Evolutionary conservation across 35 echinoderm and acorn worm genomes (phyloP).

Genomic region (Ptychodera flava): DNA sequence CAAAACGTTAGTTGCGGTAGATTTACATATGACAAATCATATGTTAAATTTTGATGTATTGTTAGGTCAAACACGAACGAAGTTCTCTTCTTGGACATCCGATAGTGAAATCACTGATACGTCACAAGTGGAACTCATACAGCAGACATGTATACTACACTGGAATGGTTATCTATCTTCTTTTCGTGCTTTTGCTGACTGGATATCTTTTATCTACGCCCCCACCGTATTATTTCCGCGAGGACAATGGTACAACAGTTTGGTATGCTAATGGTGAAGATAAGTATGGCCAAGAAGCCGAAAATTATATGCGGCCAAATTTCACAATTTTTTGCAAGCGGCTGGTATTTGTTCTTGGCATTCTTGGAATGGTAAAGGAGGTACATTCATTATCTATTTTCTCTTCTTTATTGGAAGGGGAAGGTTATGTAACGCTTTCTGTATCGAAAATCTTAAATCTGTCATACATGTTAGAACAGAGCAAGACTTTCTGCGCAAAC

Average conservation of each 20-base stretch:
- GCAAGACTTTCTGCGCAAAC: no score
- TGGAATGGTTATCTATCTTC: constrained; percentile 56
- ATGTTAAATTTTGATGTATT: no score
- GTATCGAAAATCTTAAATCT: no score
- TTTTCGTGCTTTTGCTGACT: constrained; percentile 75
- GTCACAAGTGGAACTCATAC: constrained; percentile 88
- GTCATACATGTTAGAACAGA: no score
- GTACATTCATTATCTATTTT: no score
- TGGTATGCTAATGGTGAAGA: constrained; percentile 48
- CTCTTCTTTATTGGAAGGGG: no score
- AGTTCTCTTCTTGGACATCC: constrained; percentile 79
- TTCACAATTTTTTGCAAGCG: constrained; percentile 26
- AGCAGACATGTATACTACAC: constrained; percentile 86
- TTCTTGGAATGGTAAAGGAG: constrained; percentile 76
- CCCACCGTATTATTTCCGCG: constrained; percentile 61
- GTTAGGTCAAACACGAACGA: constrained; percentile 65
- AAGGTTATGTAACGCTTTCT: no score
- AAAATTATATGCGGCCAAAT: background rate
- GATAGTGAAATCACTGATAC: constrained; percentile 69
- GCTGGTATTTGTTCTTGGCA: constrained; percentile 57
- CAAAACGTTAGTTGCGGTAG: no score
- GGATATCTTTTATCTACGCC: constrained; percentile 83
- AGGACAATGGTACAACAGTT: constrained; percentile 8
- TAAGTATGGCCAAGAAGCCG: background rate
- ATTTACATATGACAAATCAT: no score